Base-by-base conservation (phyloP, 2,888 invertebrate genomes). In the Acrobasis repandana region DNA sequence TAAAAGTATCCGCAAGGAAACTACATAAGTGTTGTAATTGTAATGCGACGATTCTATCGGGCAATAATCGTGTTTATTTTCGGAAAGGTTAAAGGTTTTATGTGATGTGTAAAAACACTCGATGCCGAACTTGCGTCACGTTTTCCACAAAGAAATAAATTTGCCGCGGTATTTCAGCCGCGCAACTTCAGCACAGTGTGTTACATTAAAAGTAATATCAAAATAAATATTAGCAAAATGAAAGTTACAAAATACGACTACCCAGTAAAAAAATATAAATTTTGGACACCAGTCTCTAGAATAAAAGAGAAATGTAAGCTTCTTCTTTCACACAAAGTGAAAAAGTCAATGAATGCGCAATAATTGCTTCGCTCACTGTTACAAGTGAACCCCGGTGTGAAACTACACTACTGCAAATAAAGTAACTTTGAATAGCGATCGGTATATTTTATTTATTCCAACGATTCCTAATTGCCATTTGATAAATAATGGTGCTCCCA, bases 351-450 rank as follows among this genome's bases (percentile, higher is more conserved):
- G 28, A 28, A 20, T 49, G 14, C 28, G 28, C 28, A 28, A 28
- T 20, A 50, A 20, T 49, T n/a, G 50, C 50, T 50, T 50, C 9
- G 16, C 33, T 28, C 47, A 47, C 47, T 47, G 15, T 15, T 18
- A 15, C 15, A n/a, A 3, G 43, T n/a, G n/a, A 43, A 11, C 43
- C 34, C 15, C n/a, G 33, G 51, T 52, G 51, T 52, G 51, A 49
- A 14, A 18, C 33, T 15, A 52, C 16, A 51, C 28, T 51, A 28
- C n/a, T 51, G 51, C 51, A n/a, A 51, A 28, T 36, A 52, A 52
- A 51, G 1, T 34, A 34, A 34, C n/a, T 51, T 51, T 34, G 9
- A 51, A 33, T 34, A 34, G 51, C 33, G 34, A 51, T 33, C 15
- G 34, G 1, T 0, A 51, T 15, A 15, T 34, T 34, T 34, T 34